Base-by-base conservation (phyloP, 2,888 invertebrate species). In the Dorcus parallelipipedus region DNA sequence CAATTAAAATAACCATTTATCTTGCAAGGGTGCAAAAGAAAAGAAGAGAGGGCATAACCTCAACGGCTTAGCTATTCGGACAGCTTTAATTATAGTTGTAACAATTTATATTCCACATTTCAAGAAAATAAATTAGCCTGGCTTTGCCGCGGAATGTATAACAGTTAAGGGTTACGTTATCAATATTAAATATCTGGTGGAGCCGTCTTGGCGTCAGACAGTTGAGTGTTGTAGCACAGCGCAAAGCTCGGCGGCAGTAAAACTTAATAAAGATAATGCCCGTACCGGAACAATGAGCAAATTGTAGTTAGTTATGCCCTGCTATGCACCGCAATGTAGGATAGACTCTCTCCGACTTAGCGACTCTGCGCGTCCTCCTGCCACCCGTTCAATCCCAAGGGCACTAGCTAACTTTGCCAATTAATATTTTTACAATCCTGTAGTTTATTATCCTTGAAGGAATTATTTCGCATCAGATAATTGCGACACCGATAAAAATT, bases 201-300 rank as follows among this genome's bases (percentile, higher is more conserved):
- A 66, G 70, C 67, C 66, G 67, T 70, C 69, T 67, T 66, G 68
- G 71, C 65, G 68, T 65, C 65, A 71, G 71, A 71, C 72, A 71
- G 70, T 70, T 67, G 69, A 70, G 69, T 67, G 69, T 71, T 68
- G 71, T 69, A 71, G 68, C 69, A 68, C 68, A 67, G 69, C 68
- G 67, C 56, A 60, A 61, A 62, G 58, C 64, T 58, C 60, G 59
- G 59, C 68, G 68, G 67, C 69, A 72, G 73, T 73, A 72, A 74
- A 74, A 75, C 74, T 75, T 75, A 74, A 75, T 75, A 74, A 75
- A 75, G 74, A 75, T 75, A 75, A 75, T 74, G 72, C 72, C 70
- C 66, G 70, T 69, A 67, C 73, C 73, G 74, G 73, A 75, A 75
- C 75, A 75, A 74, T 75, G 75, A 75, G 71, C 73, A 74, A 75